Base-by-base conservation (phyloP, 2,888 invertebrate genomes). In the Hoplodrina blanda region DNA sequence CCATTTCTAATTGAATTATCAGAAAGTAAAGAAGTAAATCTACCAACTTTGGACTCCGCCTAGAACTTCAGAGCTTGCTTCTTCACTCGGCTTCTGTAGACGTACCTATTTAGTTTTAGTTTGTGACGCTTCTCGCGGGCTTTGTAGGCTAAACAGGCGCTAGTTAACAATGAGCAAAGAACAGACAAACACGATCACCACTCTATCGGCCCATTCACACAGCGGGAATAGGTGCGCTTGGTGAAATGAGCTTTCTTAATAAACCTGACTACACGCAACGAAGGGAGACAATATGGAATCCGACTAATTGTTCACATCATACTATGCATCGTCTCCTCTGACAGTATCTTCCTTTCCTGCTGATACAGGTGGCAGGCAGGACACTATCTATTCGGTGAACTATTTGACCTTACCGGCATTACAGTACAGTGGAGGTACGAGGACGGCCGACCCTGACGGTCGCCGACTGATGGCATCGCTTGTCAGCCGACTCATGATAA, bases 21-120 rank as follows among this genome's bases (percentile, higher is more conserved):
- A 82, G 81, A 78, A 81, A 81, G 78, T 80, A 83, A 85, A 85
- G 74, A 76, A 69, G 73, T 76, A 69, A 69, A 71, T 79, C 71
- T 65, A 76, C 80, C 76, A 59, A 79, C 66, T 80, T 75, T 76
- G 72, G 62, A 70, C 67, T 74, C 75, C 74, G 70, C 79, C 62
- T 81, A 84, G 80, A 84, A 78, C 80, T 81, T 86, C 88, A 83
- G 88, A 91, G 91, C 91, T 92, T 89, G 92, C 92, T 93, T 94
- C 88, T 87, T 90, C 91, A 92, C 88, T 85, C 87, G 87, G 94
- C 94, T 93, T 94, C 66, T 75, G 89, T 94, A 93, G 92, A 89
- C 81, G 88, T 78, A 82, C 87, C 90, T 90, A 88, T 90, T 89
- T 88, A 86, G 84, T 87, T 87, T 88, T 90, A 89, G 86, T 89